A percentile compares a stretch with the other conserved stretches of the same genome.
Conservation (phyloP, 1,140 invertebrate genomes). For the Eueides isabella region DNA sequence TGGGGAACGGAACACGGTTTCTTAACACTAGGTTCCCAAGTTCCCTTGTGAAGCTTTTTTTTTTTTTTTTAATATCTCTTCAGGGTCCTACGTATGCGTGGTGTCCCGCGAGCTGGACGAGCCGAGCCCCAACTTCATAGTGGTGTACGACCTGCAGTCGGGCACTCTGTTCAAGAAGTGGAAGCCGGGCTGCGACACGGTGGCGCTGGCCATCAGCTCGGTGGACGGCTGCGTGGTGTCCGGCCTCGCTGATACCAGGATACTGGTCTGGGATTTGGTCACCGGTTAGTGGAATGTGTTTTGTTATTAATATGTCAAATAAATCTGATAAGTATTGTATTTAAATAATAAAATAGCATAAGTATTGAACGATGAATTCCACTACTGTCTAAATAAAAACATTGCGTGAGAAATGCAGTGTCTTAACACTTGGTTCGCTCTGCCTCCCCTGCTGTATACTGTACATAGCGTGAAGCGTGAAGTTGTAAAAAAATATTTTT, state of each 20-base stretch:
- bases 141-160: slow-evolving; percentile 95
- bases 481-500: too few species aligned
- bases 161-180: slow-evolving; percentile 96
- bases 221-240: slow-evolving; percentile 91
- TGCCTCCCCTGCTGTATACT: too few species aligned
- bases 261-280: slow-evolving; percentile 94
- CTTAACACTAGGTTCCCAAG: too few species aligned
- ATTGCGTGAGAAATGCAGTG: too few species aligned
- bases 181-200: slow-evolving; percentile 91
- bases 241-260: slow-evolving; percentile 89
- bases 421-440: too few species aligned
- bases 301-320: too few species aligned
- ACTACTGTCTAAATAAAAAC: too few species aligned
- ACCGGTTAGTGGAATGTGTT: slow-evolving; percentile 83
- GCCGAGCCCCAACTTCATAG: slow-evolving; percentile 92
- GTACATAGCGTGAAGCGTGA: too few species aligned
- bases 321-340: too few species aligned
- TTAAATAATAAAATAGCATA: background rate
- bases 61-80: background rate
- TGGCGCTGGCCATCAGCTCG: slow-evolving; percentile 91
- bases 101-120: slow-evolving; percentile 91
- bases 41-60: too few species aligned
- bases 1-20: too few species aligned
- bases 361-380: too few species aligned
- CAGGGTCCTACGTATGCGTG: slow-evolving; percentile 86